phyloP scores from a whole-genome alignment of 2,888 invertebrate genomes.

The Galerucella pusilla region DNA sequence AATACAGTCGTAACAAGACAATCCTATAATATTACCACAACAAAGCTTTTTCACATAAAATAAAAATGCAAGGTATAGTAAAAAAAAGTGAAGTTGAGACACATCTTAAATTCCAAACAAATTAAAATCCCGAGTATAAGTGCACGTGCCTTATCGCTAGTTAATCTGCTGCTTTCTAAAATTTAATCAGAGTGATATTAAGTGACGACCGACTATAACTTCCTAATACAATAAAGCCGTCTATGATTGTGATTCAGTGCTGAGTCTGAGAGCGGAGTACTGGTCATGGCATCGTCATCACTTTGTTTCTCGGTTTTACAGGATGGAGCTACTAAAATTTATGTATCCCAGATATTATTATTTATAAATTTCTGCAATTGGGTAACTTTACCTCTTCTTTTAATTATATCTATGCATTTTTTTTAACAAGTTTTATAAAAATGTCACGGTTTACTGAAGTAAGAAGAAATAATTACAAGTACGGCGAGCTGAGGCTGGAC shows the following conservation, averaged over 20 bases:
- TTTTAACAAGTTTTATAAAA: too few relatives aligned
- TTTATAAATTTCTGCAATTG: too few relatives aligned
- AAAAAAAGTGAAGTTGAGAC: background rate
- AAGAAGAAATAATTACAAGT: too few relatives aligned
- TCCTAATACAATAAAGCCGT: constrained; percentile 6
- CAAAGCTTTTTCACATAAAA: background rate
- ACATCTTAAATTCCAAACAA: constrained; percentile 7
- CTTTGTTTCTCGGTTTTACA: constrained; percentile 1
- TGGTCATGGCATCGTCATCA: constrained; percentile 9
- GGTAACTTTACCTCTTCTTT: too few relatives aligned
- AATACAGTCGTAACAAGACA: background rate
- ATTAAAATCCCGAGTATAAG: constrained; percentile 6
- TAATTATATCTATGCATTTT: too few relatives aligned
- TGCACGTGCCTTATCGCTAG: constrained; percentile 1
- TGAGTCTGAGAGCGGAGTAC: background rate
- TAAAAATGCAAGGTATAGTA: background rate
- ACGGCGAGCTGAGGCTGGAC: too few relatives aligned
- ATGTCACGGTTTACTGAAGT: too few relatives aligned
- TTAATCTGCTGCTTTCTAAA: constrained; percentile 15
- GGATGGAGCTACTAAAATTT: background rate
- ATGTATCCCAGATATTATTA: background rate
- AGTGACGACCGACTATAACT: constrained; percentile 1
- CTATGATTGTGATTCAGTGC: constrained; percentile 12
- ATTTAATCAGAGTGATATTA: constrained; percentile 10
- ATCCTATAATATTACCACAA: background rate